These are phyloP conservation scores for Bufotes viridis DNA, from an alignment of 2,797 vertebrate genomes.

Conservation along the genomic window DNA sequence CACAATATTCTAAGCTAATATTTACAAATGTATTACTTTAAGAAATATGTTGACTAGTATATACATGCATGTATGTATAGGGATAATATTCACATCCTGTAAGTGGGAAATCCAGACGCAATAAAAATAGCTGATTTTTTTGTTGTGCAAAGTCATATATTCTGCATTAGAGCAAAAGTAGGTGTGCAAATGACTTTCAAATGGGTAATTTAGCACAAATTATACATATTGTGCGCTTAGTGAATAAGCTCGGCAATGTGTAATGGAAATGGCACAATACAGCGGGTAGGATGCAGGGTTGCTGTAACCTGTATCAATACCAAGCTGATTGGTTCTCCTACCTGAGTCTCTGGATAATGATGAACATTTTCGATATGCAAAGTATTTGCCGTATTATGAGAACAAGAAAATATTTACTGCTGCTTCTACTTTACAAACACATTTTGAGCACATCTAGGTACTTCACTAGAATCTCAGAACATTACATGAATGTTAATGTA, in stretches of 20 bases:
- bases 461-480: conserved; percentile 40
- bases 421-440: conserved; percentile 42
- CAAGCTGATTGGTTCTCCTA: conserved; percentile 19
- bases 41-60: not conserved
- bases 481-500: conserved; percentile 45
- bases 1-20: not conserved
- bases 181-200: conserved; percentile 11
- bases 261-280: conserved; percentile 21
- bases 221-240: conserved; percentile 27
- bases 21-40: not conserved
- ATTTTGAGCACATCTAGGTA: conserved; percentile 46
- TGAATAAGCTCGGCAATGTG: not conserved
- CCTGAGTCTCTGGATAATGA: conserved; percentile 25
- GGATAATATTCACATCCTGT: not conserved
- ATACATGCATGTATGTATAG: not conserved
- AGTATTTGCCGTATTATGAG: conserved; percentile 40
- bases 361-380: conserved; percentile 43
- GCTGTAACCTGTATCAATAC: conserved; percentile 23
- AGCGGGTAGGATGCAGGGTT: conserved; percentile 8
- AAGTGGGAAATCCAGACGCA: conserved; percentile 2
- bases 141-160: conserved; percentile 29
- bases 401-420: conserved; percentile 50
- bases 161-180: conserved; percentile 13
- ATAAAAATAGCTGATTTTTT: conserved; percentile 11
- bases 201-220: conserved; percentile 31